phyloP scores from a whole-genome alignment of 2,888 invertebrate genomes.

The Tolmerus cingulatus region DNA sequence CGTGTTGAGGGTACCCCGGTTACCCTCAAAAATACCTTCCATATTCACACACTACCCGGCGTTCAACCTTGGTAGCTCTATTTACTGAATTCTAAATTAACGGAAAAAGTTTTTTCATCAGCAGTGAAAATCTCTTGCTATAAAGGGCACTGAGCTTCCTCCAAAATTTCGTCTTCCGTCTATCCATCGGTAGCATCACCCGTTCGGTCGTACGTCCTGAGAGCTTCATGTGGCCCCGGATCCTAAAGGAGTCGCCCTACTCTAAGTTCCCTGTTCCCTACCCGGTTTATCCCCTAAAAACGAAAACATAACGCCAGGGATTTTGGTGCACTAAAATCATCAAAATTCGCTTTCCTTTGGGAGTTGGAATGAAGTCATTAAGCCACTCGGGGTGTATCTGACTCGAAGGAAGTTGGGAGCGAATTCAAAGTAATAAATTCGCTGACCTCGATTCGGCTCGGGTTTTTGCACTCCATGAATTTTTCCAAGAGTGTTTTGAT shows the following conservation, averaged over 20 bases:
- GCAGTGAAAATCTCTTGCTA: neutral
- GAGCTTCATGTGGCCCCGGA: neutral
- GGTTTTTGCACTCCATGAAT: slow-evolving; percentile 2
- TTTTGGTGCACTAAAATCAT: slow-evolving; percentile 8
- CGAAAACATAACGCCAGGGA: neutral
- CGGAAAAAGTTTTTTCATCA: neutral
- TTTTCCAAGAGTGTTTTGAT: slow-evolving; percentile 5
- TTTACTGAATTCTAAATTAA: neutral
- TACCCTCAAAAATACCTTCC: neutral
- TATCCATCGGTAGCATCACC: neutral
- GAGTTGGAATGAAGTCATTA: slow-evolving; percentile 22
- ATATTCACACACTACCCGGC: neutral
- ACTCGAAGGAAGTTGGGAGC: neutral
- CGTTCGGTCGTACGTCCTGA: neutral
- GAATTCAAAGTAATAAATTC: slow-evolving; percentile 21
- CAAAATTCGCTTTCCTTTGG: slow-evolving; percentile 3
- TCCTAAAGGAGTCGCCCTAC: neutral
- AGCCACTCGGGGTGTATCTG: neutral
- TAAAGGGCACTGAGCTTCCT: neutral
- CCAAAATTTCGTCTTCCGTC: neutral
- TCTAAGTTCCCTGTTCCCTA: neutral
- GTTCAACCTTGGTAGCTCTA: neutral
- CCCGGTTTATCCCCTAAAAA: neutral
- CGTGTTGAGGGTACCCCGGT: neutral
- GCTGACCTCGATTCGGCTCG: slow-evolving; percentile 12